Evolutionary conservation across 2,888 invertebrate species (phyloP).

Genomic region (Ptilodon capucinus): DNA sequence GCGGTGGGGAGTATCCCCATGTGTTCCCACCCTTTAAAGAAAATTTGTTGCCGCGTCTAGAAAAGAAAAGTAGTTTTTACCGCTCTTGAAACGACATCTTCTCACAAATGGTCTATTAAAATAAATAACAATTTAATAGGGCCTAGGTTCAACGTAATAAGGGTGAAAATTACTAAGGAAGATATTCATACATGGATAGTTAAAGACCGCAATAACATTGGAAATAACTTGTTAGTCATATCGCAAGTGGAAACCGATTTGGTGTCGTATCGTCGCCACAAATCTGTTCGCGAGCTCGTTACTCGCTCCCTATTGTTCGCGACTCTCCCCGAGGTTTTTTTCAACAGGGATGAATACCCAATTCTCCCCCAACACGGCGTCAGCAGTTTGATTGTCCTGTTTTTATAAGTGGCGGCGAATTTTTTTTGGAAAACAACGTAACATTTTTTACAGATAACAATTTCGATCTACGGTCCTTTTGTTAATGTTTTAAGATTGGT

Average conservation of each 20-base stretch:
- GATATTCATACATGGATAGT: slow-evolving; percentile 10
- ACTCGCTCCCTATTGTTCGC: slow-evolving; percentile 40
- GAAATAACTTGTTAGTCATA: slow-evolving; percentile 9
- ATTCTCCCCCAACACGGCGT: slow-evolving; percentile 37
- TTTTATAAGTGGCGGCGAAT: slow-evolving; percentile 26
- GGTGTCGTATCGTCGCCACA: slow-evolving; percentile 19
- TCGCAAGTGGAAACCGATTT: slow-evolving; percentile 29
- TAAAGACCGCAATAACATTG: slow-evolving; percentile 27
- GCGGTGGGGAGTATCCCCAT: slow-evolving; percentile 14
- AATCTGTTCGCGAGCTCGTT: slow-evolving; percentile 29
- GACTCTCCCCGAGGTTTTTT: slow-evolving; percentile 28
- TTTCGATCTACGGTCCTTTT: slow-evolving; percentile 8
- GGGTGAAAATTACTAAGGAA: neutral
- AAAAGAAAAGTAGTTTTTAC: too few species aligned
- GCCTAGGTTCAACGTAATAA: too few species aligned
- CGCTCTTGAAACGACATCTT: too few species aligned
- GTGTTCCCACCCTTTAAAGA: slow-evolving; percentile 15
- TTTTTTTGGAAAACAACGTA: slow-evolving; percentile 19
- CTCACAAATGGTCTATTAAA: too few species aligned
- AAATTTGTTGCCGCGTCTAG: slow-evolving; percentile 13
- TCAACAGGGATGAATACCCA: slow-evolving; percentile 31
- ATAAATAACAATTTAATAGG: too few species aligned
- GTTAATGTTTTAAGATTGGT: neutral
- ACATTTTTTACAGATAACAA: slow-evolving; percentile 12
- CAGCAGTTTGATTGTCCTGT: slow-evolving; percentile 48